A percentile compares a stretch with the other conserved stretches of the same genome.
Conservation (phyloP, 1,140 invertebrate species). For the Rhynchophorus ferrugineus region DNA sequence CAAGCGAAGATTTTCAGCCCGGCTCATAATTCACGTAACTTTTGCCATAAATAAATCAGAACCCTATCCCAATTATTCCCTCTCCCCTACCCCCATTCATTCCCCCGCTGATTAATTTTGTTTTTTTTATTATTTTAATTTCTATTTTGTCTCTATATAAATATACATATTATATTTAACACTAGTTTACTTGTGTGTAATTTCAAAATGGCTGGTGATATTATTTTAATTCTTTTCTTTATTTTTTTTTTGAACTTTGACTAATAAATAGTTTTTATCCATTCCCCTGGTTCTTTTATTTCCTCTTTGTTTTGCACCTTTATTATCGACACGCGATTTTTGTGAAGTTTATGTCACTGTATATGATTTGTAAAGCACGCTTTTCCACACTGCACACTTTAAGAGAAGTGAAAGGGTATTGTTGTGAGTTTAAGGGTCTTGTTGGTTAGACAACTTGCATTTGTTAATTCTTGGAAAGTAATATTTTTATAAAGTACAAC, state of each 20-base stretch:
- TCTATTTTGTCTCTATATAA: neutral
- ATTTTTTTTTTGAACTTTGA: neutral
- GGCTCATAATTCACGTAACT: constrained; percentile 4
- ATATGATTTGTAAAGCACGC: no score
- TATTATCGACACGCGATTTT: neutral
- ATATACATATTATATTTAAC: neutral
- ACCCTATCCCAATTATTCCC: no score
- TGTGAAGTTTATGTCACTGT: neutral
- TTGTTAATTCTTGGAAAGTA: no score
- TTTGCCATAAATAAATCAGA: constrained; percentile 3
- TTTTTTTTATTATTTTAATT: neutral
- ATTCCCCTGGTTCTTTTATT: constrained; percentile 10
- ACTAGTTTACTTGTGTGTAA: neutral
- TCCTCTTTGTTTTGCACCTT: neutral
- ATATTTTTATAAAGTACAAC: no score
- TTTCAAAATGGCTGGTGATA: constrained; percentile 6
- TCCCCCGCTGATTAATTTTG: neutral
- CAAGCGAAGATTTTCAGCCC: neutral
- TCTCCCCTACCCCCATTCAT: neutral
- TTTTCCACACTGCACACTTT: neutral
- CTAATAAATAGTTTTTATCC: constrained; percentile 10
- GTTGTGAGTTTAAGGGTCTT: no score
- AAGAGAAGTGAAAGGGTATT: no score
- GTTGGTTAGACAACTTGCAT: no score
- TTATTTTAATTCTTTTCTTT: constrained; percentile 5